phyloP scores from a whole-genome alignment of 2,113 vertebrate genomes.

The Ceyx margarethae region DNA sequence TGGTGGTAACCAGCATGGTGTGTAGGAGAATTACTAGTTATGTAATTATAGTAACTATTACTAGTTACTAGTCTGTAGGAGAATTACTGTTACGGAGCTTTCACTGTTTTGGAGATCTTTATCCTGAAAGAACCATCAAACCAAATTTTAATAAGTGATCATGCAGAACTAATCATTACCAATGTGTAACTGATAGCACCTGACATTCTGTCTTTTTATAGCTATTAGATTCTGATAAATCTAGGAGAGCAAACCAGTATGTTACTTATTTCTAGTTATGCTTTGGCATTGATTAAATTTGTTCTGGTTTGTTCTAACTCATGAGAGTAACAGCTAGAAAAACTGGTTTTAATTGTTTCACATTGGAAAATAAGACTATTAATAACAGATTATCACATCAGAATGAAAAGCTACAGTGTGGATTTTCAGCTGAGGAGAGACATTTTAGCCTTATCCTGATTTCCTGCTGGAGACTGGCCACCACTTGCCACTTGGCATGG shows the following conservation, averaged over 20 bases:
- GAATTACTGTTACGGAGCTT: background rate
- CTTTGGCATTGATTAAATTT: background rate
- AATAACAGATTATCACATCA: background rate
- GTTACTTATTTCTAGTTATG: background rate
- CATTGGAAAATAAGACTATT: background rate
- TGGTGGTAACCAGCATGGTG: background rate
- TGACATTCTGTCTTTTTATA: background rate
- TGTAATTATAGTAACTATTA: no score
- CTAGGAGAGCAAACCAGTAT: background rate
- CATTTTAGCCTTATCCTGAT: background rate
- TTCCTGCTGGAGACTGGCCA: background rate
- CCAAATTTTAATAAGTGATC: background rate
- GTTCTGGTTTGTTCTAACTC: background rate
- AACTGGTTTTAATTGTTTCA: background rate
- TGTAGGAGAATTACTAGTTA: no score
- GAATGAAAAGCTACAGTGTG: background rate
- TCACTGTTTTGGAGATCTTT: background rate
- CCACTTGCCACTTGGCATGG: fast-evolving
- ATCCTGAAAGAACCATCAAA: background rate
- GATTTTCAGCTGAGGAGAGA: background rate
- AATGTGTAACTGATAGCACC: background rate
- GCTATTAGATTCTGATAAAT: background rate
- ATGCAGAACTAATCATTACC: background rate
- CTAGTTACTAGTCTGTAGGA: background rate
- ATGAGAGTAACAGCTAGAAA: background rate